phyloP scores from a whole-genome alignment of 2,113 vertebrate species.

The Gopherus evgoodei region DNA sequence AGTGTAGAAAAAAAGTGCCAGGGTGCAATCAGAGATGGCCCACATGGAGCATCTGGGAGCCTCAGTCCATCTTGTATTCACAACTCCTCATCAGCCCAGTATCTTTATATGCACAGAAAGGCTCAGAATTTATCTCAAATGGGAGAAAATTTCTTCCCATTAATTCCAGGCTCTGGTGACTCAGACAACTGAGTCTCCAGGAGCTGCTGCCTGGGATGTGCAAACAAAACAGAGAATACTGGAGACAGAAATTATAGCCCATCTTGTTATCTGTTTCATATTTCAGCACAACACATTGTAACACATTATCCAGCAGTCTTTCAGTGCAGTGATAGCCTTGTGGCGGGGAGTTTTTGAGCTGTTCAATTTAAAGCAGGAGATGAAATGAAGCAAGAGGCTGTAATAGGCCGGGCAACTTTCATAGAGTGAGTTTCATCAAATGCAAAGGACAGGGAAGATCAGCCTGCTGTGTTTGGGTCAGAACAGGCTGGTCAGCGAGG shows the following conservation, averaged over 20 bases:
- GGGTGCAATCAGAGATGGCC: too few species aligned
- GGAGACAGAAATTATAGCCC: conserved; percentile 42
- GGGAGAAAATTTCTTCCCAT: conserved; percentile 70
- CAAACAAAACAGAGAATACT: conserved; percentile 40
- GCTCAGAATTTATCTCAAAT: conserved; percentile 59
- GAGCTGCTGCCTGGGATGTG: conserved; percentile 30
- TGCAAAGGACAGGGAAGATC: background rate
- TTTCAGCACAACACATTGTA: conserved; percentile 58
- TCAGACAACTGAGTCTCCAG: conserved; percentile 57
- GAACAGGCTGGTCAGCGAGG: too few species aligned
- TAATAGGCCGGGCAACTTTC: background rate
- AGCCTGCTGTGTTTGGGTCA: too few species aligned
- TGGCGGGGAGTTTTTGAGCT: background rate
- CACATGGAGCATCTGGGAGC: background rate
- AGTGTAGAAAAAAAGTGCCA: conserved; percentile 34
- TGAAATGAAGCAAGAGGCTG: background rate
- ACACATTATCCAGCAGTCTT: conserved; percentile 36
- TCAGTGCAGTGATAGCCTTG: conserved; percentile 5
- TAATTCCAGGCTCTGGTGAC: conserved; percentile 68
- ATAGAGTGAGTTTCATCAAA: background rate
- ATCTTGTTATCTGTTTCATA: conserved; percentile 58
- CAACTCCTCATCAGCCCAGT: background rate
- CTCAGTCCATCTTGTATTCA: conserved; percentile 2
- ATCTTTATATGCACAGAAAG: conserved; percentile 42
- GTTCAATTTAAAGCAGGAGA: conserved; percentile 48